Evolutionary conservation across 2,797 vertebrate genomes (phyloP).

Genomic region (Austrolebias charrua): DNA sequence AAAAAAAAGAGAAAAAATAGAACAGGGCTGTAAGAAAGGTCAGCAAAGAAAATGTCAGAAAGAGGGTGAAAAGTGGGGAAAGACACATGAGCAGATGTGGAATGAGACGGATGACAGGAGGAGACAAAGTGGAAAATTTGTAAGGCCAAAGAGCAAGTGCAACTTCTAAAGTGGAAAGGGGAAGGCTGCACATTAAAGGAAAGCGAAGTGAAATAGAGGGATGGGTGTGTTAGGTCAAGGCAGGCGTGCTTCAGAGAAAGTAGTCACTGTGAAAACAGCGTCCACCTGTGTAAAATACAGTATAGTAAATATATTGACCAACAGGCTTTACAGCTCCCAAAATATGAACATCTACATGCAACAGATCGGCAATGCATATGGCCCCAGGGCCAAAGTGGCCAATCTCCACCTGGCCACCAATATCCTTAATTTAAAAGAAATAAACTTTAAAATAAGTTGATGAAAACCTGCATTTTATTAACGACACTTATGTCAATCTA

Average conservation of each 20-base stretch:
- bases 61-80: not conserved
- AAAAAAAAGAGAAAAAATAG: not conserved
- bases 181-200: conserved; percentile 7
- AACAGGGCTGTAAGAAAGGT: not conserved
- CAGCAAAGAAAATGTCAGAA: not conserved
- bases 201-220: conserved; percentile 9
- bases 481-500: too few relatives aligned
- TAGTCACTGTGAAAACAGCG: not conserved
- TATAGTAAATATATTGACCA: not conserved
- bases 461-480: too few relatives aligned
- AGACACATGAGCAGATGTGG: not conserved
- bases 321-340: conserved; percentile 1
- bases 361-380: not conserved
- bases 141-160: conserved; percentile 16
- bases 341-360: not conserved
- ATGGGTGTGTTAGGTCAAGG: conserved; percentile 23
- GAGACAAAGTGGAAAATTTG: conserved; percentile 42
- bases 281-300: conserved; percentile 5
- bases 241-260: conserved; percentile 29
- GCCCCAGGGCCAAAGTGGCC: too few relatives aligned
- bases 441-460: too few relatives aligned
- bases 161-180: conserved; percentile 8
- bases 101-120: conserved; percentile 17
- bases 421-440: too few relatives aligned
- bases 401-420: too few relatives aligned